Evolutionary conservation across 2,113 vertebrate genomes (phyloP).

Genomic region (Seriola aureovittata): DNA sequence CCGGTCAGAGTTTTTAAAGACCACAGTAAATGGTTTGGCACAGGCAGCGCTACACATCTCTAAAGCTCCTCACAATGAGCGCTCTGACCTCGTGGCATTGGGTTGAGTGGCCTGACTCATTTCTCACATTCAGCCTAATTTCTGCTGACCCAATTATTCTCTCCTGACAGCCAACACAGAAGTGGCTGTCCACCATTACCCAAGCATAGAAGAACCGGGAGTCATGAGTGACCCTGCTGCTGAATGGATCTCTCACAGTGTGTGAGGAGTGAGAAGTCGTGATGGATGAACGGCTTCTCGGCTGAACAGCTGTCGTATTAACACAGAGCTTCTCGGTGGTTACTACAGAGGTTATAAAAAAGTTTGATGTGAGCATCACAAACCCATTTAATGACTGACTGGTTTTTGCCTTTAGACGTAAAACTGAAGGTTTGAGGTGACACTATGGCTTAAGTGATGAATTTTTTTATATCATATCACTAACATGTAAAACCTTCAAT

Average conservation of each 20-base stretch:
- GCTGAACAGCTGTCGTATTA: slow-evolving; percentile 29
- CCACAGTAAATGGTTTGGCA: not conserved
- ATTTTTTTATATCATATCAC: not conserved
- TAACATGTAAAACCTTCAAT: not conserved
- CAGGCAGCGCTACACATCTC: not conserved
- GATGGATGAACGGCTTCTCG: slow-evolving; percentile 19
- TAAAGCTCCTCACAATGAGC: not conserved
- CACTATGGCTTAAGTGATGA: not conserved
- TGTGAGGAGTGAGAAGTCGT: slow-evolving; percentile 4
- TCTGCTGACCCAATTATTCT: slow-evolving; percentile 58
- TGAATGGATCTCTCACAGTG: not conserved
- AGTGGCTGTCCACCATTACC: not conserved
- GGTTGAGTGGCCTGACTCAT: slow-evolving; percentile 24
- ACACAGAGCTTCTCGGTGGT: not conserved
- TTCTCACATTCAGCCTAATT: slow-evolving; percentile 38
- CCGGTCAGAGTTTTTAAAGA: not conserved
- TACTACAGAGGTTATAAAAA: not conserved
- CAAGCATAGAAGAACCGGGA: not conserved
- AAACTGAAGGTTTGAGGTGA: not conserved
- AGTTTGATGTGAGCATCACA: not conserved
- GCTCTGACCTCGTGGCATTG: not conserved
- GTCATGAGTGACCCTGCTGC: not conserved
- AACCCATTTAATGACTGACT: not conserved
- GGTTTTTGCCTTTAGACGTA: not conserved
- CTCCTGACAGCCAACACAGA: not conserved